Base-by-base conservation (phyloP, 1,140 invertebrate genomes). In the Drosophila carrolli region DNA sequence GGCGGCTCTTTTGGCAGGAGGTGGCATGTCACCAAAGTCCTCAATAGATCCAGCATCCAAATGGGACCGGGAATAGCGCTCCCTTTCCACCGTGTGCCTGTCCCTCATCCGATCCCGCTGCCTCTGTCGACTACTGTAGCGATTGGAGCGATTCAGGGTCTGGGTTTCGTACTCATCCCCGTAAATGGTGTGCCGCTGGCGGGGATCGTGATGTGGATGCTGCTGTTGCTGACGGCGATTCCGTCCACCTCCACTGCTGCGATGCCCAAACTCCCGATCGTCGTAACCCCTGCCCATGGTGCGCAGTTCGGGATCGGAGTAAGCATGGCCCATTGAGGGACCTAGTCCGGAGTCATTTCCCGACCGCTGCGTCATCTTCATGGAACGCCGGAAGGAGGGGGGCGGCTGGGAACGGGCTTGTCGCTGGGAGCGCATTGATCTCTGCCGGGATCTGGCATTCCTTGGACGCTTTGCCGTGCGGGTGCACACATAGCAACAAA, bases 401-500 rank as follows among this genome's bases (percentile, higher is more conserved):
- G 91, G 91, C 41, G 91, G 91, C 67, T 92, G 91, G 5, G 93
- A 93, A 38, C 93, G 85, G 67, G 81, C 37, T 1, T 85, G 68
- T 3, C 89, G 80, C 14, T 84, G 89, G 2, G 67, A 59, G 0
- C 89, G 75, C 53, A 88, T 55, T 0, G 83, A 86, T 23, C 90
- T 59, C 11, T 83, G 70, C 4, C 91, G 51, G 5, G 73, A 57
- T 4, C 93, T 92, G 13, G 91, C 93, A 4, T 93, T 86, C 83
- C 93, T 93, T 11, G 93, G 92, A 48, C 94, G 95, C 75, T 95
- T 96, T 0, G 96, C 96, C 27, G 95, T 96, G 46, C 96, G 95
- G 0, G 96, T 97, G 91, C 97, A 98, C 43, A 97, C 94, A 91
- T 97, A 98, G 88, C 97, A 98, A 82, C 97, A 98, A 7, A 97